Percentiles rank a stretch among this genome's conserved stretches.
phyloP scores from a whole-genome alignment of 2,113 vertebrate genomes.

The Myotis davidii region DNA sequence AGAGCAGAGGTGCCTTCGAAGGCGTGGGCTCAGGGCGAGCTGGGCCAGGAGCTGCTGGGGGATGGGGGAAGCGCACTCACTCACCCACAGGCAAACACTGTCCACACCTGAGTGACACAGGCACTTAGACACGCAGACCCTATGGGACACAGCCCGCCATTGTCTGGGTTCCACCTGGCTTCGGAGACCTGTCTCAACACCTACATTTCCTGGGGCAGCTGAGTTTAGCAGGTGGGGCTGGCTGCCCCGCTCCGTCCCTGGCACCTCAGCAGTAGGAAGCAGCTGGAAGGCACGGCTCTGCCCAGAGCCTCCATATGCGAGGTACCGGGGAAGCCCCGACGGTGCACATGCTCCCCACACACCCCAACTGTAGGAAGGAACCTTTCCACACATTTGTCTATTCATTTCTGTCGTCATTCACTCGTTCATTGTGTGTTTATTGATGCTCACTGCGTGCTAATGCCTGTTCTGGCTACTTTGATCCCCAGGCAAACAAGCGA shows the following conservation, averaged over 20 bases:
- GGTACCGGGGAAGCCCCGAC: not conserved
- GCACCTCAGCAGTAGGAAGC: not conserved
- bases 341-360: accelerated
- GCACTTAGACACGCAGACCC: not conserved
- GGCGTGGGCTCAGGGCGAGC: not conserved
- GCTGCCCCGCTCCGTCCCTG: not conserved
- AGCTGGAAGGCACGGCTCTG: not conserved
- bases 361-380: not conserved
- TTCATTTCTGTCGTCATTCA: not conserved
- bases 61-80: not conserved
- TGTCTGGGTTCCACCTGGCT: not conserved
- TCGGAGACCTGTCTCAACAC: not conserved
- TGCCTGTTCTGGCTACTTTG: not conserved
- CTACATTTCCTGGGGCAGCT: not conserved
- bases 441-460: not conserved
- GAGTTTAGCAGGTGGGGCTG: not conserved
- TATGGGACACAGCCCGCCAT: not conserved
- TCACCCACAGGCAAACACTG: too few relatives aligned
- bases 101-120: not conserved
- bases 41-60: not conserved
- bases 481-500: not conserved
- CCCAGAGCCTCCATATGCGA: not conserved
- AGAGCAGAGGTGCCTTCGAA: not conserved
- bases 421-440: not conserved
- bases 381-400: not conserved